A percentile compares a stretch with the other conserved stretches of the same genome.
Evolutionary conservation across 2,113 vertebrate species (phyloP).

Genomic region (Lota lota): DNA sequence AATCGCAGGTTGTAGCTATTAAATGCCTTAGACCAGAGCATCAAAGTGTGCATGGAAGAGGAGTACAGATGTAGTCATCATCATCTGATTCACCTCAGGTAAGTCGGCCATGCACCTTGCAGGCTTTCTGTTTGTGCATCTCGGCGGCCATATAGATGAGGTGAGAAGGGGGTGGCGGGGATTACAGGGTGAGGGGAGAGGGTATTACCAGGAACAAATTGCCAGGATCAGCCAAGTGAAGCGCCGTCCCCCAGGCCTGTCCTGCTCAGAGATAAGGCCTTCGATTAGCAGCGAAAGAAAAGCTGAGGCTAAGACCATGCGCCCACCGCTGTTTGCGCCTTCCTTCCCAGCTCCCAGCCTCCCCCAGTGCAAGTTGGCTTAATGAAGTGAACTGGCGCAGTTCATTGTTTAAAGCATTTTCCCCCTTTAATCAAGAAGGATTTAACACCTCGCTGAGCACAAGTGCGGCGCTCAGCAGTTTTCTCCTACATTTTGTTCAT

Average conservation of each 20-base stretch:
- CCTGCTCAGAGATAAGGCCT: slow-evolving; percentile 65
- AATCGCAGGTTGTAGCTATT: too few relatives aligned
- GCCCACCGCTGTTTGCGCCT: slow-evolving; percentile 60
- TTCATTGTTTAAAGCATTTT: slow-evolving; percentile 57
- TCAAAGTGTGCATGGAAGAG: too few relatives aligned
- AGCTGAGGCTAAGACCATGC: slow-evolving; percentile 38
- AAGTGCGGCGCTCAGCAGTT: slow-evolving; percentile 50
- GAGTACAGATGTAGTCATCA: slow-evolving; percentile 43
- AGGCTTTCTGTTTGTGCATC: slow-evolving; percentile 32
- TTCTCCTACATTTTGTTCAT: slow-evolving; percentile 29
- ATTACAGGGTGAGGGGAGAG: background rate
- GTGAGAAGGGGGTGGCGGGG: slow-evolving; percentile 33
- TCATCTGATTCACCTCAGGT: slow-evolving; percentile 52
- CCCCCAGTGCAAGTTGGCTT: slow-evolving; percentile 62
- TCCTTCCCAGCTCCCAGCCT: slow-evolving; percentile 59
- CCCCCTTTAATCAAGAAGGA: slow-evolving; percentile 76
- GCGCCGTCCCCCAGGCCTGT: slow-evolving; percentile 58
- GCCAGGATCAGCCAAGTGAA: slow-evolving; percentile 70
- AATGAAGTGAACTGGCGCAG: slow-evolving; percentile 69
- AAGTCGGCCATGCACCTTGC: slow-evolving; percentile 30
- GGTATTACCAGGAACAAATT: slow-evolving; percentile 71
- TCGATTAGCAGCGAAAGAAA: slow-evolving; percentile 64
- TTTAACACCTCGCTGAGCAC: slow-evolving; percentile 69
- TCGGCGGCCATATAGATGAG: slow-evolving; percentile 34
- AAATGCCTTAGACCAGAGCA: too few relatives aligned